Evolutionary conservation across 2,113 vertebrate genomes (phyloP).

Genomic region (Otis tarda): DNA sequence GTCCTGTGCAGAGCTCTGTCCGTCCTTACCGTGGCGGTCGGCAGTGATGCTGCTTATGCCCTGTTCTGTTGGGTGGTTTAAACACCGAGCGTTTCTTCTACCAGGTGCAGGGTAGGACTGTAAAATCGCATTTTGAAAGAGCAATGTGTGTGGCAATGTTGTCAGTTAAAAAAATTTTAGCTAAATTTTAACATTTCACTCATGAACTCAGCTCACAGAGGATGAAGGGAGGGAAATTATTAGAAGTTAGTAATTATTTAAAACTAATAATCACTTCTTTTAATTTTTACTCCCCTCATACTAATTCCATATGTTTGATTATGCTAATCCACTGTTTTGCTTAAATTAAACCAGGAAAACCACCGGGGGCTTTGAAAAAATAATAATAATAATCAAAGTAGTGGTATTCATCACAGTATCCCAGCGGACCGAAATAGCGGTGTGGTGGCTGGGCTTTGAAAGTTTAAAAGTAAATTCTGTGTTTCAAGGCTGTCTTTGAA

Average conservation of each 20-base stretch:
- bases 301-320: constrained; percentile 14
- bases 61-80: fast-evolving
- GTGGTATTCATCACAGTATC: not conserved
- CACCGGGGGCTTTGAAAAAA: not conserved
- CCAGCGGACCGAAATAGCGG: fast-evolving
- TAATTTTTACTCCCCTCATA: not conserved
- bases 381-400: not conserved
- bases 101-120: not conserved
- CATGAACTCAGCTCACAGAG: not conserved
- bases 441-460: not conserved
- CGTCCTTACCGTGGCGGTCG: fast-evolving
- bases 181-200: not conserved
- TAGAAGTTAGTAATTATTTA: not conserved
- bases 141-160: not conserved
- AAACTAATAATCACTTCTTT: not conserved
- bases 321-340: not conserved
- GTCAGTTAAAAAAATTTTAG: not conserved
- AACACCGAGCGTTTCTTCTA: not conserved
- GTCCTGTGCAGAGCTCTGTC: not conserved
- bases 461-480: not conserved
- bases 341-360: not conserved
- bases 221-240: not conserved
- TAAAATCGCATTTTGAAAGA: not conserved
- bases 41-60: not conserved
- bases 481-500: not conserved